Percentiles rank a stretch among this genome's conserved stretches.
These are phyloP conservation scores for Tragelaphus scriptus DNA, from an alignment of 2,113 vertebrate species.

Conservation along the genomic window DNA sequence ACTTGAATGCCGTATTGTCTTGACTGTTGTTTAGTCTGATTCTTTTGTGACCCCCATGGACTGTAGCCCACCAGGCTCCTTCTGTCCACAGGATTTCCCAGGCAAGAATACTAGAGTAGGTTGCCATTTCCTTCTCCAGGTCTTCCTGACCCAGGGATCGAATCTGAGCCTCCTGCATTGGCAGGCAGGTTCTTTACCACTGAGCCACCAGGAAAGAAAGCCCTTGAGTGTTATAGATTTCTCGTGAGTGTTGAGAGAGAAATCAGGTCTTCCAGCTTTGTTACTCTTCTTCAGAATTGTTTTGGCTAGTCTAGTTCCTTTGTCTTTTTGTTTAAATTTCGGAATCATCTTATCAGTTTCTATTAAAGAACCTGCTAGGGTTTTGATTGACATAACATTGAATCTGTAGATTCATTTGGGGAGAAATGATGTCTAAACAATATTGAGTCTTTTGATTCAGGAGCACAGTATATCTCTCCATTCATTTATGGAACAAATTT, in stretches of 20 bases:
- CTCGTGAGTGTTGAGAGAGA: not conserved
- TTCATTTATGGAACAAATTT: not conserved
- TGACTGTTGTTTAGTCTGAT: not conserved
- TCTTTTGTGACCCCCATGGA: not conserved
- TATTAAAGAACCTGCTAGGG: not conserved
- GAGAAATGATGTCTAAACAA: not conserved
- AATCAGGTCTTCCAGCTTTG: not conserved
- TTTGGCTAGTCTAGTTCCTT: not conserved
- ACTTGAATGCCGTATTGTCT: not conserved
- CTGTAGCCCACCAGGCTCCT: not conserved
- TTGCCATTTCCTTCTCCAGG: not conserved
- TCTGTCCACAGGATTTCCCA: not conserved
- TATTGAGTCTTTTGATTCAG: not conserved
- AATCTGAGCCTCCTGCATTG: not conserved
- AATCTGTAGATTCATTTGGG: not conserved
- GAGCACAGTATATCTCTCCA: not conserved
- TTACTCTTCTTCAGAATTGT: not conserved
- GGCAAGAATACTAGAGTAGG: not conserved
- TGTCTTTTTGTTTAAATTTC: conserved; percentile 6
- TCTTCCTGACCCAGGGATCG: not conserved
- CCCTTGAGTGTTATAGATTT: not conserved
- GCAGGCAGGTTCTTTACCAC: not conserved
- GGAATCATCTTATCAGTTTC: not conserved
- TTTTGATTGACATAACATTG: not conserved
- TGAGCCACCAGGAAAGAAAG: not conserved